phyloP scores from a whole-genome alignment of 1,140 invertebrate species.

The Euglossa dilemma region DNA sequence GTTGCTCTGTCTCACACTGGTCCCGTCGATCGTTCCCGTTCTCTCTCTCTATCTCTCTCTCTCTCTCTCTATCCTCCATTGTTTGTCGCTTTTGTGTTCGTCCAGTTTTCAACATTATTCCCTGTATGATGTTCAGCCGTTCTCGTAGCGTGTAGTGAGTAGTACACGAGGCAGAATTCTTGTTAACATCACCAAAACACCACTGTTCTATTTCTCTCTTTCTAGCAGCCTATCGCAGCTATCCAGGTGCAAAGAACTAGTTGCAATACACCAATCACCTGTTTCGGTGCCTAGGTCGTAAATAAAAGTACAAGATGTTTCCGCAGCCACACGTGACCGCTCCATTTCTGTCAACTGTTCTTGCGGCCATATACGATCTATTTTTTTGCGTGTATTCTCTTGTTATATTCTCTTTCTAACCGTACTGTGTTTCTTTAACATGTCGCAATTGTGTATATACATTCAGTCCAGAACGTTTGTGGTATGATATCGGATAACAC shows the following conservation, averaged over 20 bases:
- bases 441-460: too few relatives aligned
- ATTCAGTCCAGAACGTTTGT: too few relatives aligned
- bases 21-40: constrained; percentile 29
- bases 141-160: constrained; percentile 81
- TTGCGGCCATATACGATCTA: background rate
- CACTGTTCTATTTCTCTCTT: constrained; percentile 83
- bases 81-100: constrained; percentile 82
- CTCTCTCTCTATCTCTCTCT: too few relatives aligned
- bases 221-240: constrained; percentile 83
- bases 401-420: too few relatives aligned
- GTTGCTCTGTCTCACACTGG: background rate
- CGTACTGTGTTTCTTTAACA: background rate
- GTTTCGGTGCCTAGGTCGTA: constrained; percentile 77
- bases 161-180: constrained; percentile 80
- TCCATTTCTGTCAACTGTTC: constrained; percentile 54
- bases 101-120: constrained; percentile 75
- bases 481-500: too few relatives aligned
- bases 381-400: background rate
- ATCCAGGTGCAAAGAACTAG: constrained; percentile 82
- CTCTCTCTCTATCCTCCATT: constrained; percentile 61
- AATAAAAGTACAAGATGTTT: constrained; percentile 59
- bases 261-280: constrained; percentile 82
- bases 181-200: constrained; percentile 81
- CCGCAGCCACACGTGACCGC: constrained; percentile 61
- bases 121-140: constrained; percentile 77